Conservation (phyloP, 2,888 invertebrate species). For the Drosophila mayaguana region DNA sequence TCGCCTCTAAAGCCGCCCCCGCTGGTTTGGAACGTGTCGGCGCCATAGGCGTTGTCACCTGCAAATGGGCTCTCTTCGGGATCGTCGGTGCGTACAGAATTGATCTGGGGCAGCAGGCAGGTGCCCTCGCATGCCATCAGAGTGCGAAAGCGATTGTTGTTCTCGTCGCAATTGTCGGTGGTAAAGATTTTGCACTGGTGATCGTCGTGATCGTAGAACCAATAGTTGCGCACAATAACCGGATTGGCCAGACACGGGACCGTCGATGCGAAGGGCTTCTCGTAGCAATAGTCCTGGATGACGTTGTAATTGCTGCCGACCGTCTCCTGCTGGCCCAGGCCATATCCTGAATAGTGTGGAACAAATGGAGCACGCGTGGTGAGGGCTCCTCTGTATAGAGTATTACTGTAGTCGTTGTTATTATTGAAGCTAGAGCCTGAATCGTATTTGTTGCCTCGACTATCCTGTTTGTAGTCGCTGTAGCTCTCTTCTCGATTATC, state of each 20-base stretch:
- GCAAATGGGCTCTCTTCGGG: slow-evolving; percentile 32
- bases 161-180: slow-evolving; percentile 78
- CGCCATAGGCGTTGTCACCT: background rate
- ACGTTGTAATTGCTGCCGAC: slow-evolving; percentile 52
- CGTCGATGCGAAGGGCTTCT: slow-evolving; percentile 63
- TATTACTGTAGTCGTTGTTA: slow-evolving; percentile 28
- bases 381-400: slow-evolving; percentile 16
- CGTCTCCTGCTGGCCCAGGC: slow-evolving; percentile 18
- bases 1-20: background rate
- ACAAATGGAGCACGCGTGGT: slow-evolving; percentile 45
- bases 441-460: slow-evolving; percentile 10
- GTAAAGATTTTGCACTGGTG: slow-evolving; percentile 79
- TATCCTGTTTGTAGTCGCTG: slow-evolving; percentile 4
- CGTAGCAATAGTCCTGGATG: slow-evolving; percentile 72
- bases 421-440: background rate
- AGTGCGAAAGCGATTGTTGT: slow-evolving; percentile 74
- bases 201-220: slow-evolving; percentile 81
- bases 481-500: slow-evolving; percentile 9
- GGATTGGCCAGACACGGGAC: slow-evolving; percentile 61
- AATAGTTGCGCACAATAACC: slow-evolving; percentile 66
- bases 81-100: slow-evolving; percentile 50
- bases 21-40: background rate
- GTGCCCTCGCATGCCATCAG: slow-evolving; percentile 71
- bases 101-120: slow-evolving; percentile 63
- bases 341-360: slow-evolving; percentile 19